Conservation (phyloP, 2,797 vertebrate genomes). For the Takifugu rubripes region DNA sequence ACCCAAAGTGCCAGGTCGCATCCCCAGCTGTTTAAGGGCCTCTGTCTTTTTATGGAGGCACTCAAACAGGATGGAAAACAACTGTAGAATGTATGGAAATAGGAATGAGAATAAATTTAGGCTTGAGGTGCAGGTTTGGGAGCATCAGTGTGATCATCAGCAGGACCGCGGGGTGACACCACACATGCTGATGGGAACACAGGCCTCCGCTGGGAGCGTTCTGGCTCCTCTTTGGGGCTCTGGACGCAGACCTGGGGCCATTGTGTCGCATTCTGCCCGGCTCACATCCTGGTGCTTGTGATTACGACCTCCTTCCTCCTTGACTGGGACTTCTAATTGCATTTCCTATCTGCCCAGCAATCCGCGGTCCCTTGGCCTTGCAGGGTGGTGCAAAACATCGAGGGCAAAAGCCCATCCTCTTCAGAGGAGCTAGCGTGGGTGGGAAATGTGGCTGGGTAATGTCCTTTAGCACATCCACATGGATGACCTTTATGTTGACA, state of each 20-base stretch:
- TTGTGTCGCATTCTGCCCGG: slow-evolving; percentile 11
- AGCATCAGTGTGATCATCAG: neutral
- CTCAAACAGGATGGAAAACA: too few relatives aligned
- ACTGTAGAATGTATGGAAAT: too few relatives aligned
- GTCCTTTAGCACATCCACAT: too few relatives aligned
- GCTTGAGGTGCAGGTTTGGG: too few relatives aligned
- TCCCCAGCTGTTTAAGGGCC: too few relatives aligned
- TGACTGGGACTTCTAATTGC: slow-evolving; percentile 66
- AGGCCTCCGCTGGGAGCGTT: neutral
- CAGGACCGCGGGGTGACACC: neutral
- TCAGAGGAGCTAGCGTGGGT: slow-evolving; percentile 5
- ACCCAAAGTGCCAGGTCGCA: too few relatives aligned
- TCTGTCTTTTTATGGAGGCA: too few relatives aligned
- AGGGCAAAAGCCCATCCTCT: slow-evolving; percentile 19
- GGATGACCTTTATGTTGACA: too few relatives aligned
- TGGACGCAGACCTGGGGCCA: slow-evolving; percentile 27
- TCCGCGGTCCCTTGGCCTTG: slow-evolving; percentile 16
- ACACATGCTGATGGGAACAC: neutral
- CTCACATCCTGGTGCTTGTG: slow-evolving; percentile 37
- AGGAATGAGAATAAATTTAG: too few relatives aligned
- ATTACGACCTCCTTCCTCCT: slow-evolving; percentile 73
- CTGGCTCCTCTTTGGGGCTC: neutral
- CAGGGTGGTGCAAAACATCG: slow-evolving; percentile 57
- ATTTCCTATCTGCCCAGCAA: slow-evolving; percentile 62
- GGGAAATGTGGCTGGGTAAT: too few relatives aligned